phyloP scores from a whole-genome alignment of 2,113 vertebrate species.

The Pelecanus crispus region DNA sequence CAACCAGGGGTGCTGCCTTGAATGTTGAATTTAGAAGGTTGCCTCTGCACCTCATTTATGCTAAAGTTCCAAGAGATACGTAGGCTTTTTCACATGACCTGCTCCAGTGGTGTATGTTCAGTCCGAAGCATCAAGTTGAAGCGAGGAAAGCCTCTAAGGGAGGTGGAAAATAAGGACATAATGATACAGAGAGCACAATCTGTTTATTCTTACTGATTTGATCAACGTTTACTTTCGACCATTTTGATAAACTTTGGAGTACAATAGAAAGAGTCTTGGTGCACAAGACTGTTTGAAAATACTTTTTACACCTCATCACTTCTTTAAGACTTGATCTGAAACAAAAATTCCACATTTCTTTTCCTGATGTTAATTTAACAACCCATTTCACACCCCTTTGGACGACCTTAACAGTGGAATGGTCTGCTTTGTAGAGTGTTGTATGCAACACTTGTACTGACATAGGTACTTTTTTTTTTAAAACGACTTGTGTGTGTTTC shows the following conservation, averaged over 20 bases:
- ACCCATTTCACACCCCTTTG: neutral
- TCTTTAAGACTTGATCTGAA: neutral
- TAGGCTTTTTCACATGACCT: neutral
- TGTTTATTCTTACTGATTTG: neutral
- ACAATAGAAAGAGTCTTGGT: neutral
- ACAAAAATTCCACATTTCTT: neutral
- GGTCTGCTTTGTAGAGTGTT: neutral
- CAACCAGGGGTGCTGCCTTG: neutral
- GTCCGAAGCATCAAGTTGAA: neutral
- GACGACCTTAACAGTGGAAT: neutral
- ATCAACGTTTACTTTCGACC: neutral
- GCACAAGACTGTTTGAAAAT: neutral
- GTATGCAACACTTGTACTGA: slow-evolving; percentile 8
- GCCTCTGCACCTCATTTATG: neutral
- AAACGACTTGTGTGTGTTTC: slow-evolving; percentile 78
- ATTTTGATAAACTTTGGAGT: neutral
- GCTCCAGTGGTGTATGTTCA: neutral
- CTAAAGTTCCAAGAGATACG: neutral
- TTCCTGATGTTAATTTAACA: neutral
- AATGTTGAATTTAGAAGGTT: neutral
- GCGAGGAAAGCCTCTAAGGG: neutral
- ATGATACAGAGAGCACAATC: neutral
- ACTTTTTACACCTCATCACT: neutral
- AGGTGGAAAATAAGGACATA: neutral
- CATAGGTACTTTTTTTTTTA: slow-evolving; percentile 26